phyloP scores from a whole-genome alignment of 2,888 invertebrate genomes.

The Andrena bucephala region DNA sequence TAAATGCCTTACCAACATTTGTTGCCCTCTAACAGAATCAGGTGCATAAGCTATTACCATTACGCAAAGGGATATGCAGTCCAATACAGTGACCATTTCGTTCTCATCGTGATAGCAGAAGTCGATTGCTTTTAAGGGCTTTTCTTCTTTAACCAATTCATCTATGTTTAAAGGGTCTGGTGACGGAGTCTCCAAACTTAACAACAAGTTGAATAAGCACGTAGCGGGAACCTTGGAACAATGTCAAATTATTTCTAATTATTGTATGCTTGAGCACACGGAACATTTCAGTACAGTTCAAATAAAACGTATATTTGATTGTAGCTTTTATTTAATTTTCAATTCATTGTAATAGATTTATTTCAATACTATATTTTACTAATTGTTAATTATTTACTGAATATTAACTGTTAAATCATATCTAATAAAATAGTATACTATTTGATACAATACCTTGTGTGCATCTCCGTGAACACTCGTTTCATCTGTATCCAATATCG shows the following conservation, averaged over 20 bases:
- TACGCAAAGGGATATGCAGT: constrained; percentile 99
- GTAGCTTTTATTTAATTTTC: too few relatives aligned
- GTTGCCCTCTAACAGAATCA: constrained; percentile 96
- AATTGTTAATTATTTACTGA: too few relatives aligned
- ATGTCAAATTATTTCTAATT: background rate
- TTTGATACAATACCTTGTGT: constrained; percentile 89
- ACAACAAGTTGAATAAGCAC: constrained; percentile 95
- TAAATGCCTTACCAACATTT: constrained; percentile 91
- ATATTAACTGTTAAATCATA: too few relatives aligned
- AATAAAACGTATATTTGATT: background rate
- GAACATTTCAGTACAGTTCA: too few relatives aligned
- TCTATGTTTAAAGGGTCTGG: constrained; percentile 97
- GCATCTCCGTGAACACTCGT: constrained; percentile 95
- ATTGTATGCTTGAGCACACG: too few relatives aligned
- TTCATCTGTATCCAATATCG: constrained; percentile 96
- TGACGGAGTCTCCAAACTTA: constrained; percentile 97
- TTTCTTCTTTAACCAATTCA: constrained; percentile 95
- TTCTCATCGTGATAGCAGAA: constrained; percentile 99
- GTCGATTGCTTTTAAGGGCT: constrained; percentile 97
- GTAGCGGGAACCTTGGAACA: constrained; percentile 92
- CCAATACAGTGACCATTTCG: constrained; percentile 97
- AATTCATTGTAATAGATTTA: too few relatives aligned
- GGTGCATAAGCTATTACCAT: constrained; percentile 99
- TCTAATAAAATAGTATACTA: too few relatives aligned
- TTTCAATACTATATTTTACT: too few relatives aligned